Evolutionary conservation across 2,113 vertebrate genomes (phyloP), one percentile per base, ranked within the genome.

Genomic region (Chiloscyllium plagiosum): DNA sequence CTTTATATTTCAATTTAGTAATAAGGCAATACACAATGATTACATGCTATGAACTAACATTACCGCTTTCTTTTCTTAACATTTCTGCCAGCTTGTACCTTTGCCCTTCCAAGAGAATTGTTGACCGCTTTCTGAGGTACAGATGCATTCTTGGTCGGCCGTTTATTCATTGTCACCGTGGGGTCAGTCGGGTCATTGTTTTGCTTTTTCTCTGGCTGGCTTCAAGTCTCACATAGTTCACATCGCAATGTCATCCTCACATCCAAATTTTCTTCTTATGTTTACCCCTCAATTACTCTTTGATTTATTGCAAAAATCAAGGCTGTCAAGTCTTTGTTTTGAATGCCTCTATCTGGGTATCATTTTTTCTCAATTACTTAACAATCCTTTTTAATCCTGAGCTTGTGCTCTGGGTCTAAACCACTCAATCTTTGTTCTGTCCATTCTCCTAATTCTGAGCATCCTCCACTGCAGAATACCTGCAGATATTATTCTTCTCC

Each of bases 1-100:
- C 37, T 76, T 72, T 95, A 72, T 95, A 95, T 95, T 95, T 95
- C 92, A 94, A 95, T 95, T 72, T 50, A 52, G 68, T 52, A 33
- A 72, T 52, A 50, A 50, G 94, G 33, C 33, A 66, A 93, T 65
- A 19, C 3, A 17, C 89, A 6, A 68, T 4, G n/a, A 66, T 93
- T 37, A 90, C 87, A 65, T 33, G 33, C 61, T 83, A 93, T 68
- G 61, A 93, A 93, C 65, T 37, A 22, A 20, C 89, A 7, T 33
- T 93, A 37, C 89, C 65, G 13, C 56, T n/a, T 26, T 65, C 10
- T 10, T 66, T 56, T n/a, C 33, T 80, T 19, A 6, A 61, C 33
- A 33, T 61, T 65, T 92, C 56, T 92, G 15, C n/a, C 89, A 50
- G 83, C 20, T n/a, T 92, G 56, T 66, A 19, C 12, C 0, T 61